These are phyloP conservation scores for Agrypnia vestita DNA, from an alignment of 1,140 invertebrate genomes.

Conservation along the genomic window DNA sequence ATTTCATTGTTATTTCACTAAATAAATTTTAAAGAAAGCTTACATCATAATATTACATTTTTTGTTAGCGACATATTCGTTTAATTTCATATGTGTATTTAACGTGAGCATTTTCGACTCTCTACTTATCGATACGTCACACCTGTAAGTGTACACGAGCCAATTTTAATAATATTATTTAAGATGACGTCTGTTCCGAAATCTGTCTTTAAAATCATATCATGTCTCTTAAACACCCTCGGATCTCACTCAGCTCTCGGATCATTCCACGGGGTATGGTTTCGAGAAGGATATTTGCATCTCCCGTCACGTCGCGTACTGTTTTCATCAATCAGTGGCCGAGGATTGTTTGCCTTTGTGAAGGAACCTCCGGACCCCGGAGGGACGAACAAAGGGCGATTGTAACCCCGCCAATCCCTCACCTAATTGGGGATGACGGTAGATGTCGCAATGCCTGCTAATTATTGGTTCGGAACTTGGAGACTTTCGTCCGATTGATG, in stretches of 20 bases:
- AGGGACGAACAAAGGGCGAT: constrained; percentile 13
- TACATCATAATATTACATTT: too few relatives aligned
- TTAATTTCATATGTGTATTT: too few relatives aligned
- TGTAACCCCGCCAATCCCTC: neutral
- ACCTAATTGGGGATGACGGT: constrained; percentile 31
- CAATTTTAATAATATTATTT: too few relatives aligned
- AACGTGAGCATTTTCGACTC: too few relatives aligned
- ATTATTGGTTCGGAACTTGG: constrained; percentile 6
- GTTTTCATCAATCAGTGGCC: constrained; percentile 40
- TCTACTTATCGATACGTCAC: too few relatives aligned
- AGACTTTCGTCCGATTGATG: neutral
- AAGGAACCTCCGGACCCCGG: constrained; percentile 29
- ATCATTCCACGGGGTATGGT: constrained; percentile 15
- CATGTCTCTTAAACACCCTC: too few relatives aligned
- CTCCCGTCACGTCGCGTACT: constrained; percentile 36
- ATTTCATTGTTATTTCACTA: too few relatives aligned
- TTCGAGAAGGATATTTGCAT: constrained; percentile 25
- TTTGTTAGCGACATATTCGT: too few relatives aligned
- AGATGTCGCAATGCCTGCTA: constrained; percentile 32
- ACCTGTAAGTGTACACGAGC: too few relatives aligned
- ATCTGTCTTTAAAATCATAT: too few relatives aligned
- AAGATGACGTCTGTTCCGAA: too few relatives aligned
- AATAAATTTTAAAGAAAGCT: too few relatives aligned
- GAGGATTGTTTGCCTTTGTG: constrained; percentile 44
- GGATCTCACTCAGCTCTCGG: neutral